Base-by-base conservation (phyloP, 2,797 vertebrate species). In the Hydrocynus forskahlii region DNA sequence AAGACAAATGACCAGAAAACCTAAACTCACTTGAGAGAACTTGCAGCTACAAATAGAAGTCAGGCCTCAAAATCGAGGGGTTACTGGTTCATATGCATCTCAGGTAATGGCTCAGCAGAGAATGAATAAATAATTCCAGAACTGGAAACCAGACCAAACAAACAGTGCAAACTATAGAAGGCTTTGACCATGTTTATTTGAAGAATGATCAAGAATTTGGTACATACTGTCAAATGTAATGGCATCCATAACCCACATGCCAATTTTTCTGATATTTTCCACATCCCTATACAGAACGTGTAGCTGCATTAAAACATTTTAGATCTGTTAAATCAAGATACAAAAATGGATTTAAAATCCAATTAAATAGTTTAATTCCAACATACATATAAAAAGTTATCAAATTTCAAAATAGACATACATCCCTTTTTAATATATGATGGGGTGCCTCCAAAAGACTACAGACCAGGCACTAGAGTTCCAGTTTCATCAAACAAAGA, bases 381-480 rank as follows among this genome's bases (percentile, higher is more conserved):
- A 73, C 35, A 59, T 88, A 1, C 85, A 91, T 86, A 90, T 87
- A 85, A 79, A 86, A 59, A 79, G 25, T 84, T 80, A 86, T 45
- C 84, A 90, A 92, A 91, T 91, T 85, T 83, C 86, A 87, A 90
- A 91, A 91, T 89, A 91, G 88, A 90, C 83, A 86, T 71, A 90
- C 76, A 85, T 87, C 63, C 89, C 29, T 71, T 84, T 79, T 54
- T 77, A 83, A 74, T 40, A 74, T 74, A 59, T 21, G 25, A 29
- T 19, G 17, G 29, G 1, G 9, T 55, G 52, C 8, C 52, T 45
- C 21, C 55, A 52, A 48, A 79, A 70, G 52, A 45, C 35, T n/a
- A 71, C 21, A 79, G 64, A 16, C 64, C 10, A 14, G 54, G 69
- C 29, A 50, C 9, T 59, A 57, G 59, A 79, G 38, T 75, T 84